These are phyloP conservation scores for Latheticus oryzae DNA, from an alignment of 2,888 invertebrate species.

Conservation along the genomic window DNA sequence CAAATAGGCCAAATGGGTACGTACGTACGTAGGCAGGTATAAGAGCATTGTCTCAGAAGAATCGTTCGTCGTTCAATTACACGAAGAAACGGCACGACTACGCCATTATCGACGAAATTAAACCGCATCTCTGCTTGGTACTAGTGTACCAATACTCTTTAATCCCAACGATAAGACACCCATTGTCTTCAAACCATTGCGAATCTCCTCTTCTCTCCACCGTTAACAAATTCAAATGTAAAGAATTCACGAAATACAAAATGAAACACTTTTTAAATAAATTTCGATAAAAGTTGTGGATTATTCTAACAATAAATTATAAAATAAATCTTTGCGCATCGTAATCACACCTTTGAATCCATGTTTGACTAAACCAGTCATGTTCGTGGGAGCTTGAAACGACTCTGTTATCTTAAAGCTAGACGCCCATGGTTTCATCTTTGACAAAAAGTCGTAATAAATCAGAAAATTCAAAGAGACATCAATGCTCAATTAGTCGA, in stretches of 20 bases:
- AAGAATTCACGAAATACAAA: too few relatives aligned
- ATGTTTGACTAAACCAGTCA: too few relatives aligned
- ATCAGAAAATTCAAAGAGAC: constrained; percentile 13
- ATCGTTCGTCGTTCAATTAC: constrained; percentile 11
- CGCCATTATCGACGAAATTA: constrained; percentile 22
- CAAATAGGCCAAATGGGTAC: constrained; percentile 1
- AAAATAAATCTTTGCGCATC: too few relatives aligned
- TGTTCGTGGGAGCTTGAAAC: constrained; percentile 3
- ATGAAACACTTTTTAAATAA: too few relatives aligned
- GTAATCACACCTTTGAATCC: too few relatives aligned
- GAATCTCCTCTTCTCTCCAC: too few relatives aligned
- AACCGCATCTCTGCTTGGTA: constrained; percentile 10
- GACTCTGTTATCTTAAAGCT: constrained; percentile 3
- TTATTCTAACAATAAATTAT: too few relatives aligned
- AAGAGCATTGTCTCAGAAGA: constrained; percentile 17
- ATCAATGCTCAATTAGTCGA: constrained; percentile 16
- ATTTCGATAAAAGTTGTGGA: too few relatives aligned
- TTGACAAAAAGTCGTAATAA: too few relatives aligned
- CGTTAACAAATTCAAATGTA: too few relatives aligned
- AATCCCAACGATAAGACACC: constrained; percentile 13
- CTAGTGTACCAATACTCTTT: constrained; percentile 10
- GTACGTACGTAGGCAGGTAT: constrained; percentile 1
- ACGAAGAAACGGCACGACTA: constrained; percentile 17
- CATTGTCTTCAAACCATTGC: constrained; percentile 15
- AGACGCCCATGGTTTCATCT: constrained; percentile 6